Conservation (phyloP, 2,888 invertebrate species). For the Seira ritae region DNA sequence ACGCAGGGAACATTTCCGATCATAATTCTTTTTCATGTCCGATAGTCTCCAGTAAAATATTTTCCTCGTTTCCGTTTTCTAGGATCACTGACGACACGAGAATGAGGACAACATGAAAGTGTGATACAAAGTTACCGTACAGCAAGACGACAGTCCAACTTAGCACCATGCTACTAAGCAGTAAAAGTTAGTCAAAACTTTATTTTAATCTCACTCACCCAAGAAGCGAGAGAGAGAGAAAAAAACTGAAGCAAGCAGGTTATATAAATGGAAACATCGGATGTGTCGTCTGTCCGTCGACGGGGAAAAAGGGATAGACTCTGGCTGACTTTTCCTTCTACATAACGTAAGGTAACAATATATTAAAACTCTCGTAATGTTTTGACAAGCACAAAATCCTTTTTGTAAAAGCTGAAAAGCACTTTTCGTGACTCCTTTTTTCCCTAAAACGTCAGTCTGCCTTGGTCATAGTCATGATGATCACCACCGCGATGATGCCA, state of each 20-base stretch:
- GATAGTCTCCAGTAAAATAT: slow-evolving; percentile 44
- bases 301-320: slow-evolving; percentile 52
- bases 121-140: neutral
- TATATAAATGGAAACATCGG: slow-evolving; percentile 53
- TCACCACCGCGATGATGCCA: neutral
- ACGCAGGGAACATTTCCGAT: slow-evolving; percentile 26
- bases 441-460: neutral
- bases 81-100: slow-evolving; percentile 49
- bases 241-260: slow-evolving; percentile 20
- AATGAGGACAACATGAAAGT: slow-evolving; percentile 2
- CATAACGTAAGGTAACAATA: slow-evolving; percentile 18
- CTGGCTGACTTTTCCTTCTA: neutral
- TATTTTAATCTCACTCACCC: slow-evolving; percentile 51
- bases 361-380: slow-evolving; percentile 55
- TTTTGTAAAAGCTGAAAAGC: slow-evolving; percentile 59
- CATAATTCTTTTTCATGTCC: slow-evolving; percentile 26
- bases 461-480: slow-evolving; percentile 10
- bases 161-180: no score
- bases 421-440: slow-evolving; percentile 50
- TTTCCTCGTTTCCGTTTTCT: slow-evolving; percentile 53
- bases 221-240: neutral
- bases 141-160: slow-evolving; percentile 43
- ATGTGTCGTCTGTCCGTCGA: slow-evolving; percentile 61
- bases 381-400: slow-evolving; percentile 64
- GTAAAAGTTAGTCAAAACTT: slow-evolving; percentile 8